phyloP scores from a whole-genome alignment of 2,797 vertebrate species.

The Macropus fuliginosus region DNA sequence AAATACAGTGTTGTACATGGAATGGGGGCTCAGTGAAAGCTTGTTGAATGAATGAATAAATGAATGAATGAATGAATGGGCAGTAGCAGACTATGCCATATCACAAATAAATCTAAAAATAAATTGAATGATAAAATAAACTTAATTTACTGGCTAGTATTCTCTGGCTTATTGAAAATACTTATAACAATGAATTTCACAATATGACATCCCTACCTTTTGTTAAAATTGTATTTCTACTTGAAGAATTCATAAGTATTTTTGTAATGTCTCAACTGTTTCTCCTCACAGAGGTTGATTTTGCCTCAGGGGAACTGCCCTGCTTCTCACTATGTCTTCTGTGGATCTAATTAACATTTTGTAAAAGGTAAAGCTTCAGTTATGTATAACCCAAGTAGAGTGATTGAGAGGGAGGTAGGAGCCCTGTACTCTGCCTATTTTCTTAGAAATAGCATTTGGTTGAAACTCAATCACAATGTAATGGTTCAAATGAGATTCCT shows the following conservation, averaged over 20 bases:
- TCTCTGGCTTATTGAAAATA: slow-evolving; percentile 16
- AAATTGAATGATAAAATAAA: background rate
- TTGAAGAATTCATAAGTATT: slow-evolving; percentile 16
- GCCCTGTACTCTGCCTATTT: background rate
- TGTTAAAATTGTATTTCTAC: slow-evolving; percentile 16
- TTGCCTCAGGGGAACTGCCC: slow-evolving; percentile 47
- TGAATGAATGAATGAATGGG: background rate
- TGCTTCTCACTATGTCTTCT: slow-evolving; percentile 41
- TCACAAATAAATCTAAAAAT: background rate
- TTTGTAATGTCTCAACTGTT: slow-evolving; percentile 50
- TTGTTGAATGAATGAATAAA: background rate
- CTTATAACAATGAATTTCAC: slow-evolving; percentile 61
- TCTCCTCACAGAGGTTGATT: background rate
- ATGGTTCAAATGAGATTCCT: background rate
- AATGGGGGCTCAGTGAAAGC: background rate
- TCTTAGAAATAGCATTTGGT: background rate
- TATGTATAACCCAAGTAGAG: background rate
- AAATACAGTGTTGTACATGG: background rate
- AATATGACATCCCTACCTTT: slow-evolving; percentile 46
- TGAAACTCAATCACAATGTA: background rate
- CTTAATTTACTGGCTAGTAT: slow-evolving; percentile 38
- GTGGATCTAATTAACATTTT: slow-evolving; percentile 33
- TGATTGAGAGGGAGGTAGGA: background rate
- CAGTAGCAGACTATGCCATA: background rate
- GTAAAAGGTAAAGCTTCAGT: slow-evolving; percentile 51